phyloP scores from a whole-genome alignment of 2,113 vertebrate genomes.

The Theristicus caerulescens region DNA sequence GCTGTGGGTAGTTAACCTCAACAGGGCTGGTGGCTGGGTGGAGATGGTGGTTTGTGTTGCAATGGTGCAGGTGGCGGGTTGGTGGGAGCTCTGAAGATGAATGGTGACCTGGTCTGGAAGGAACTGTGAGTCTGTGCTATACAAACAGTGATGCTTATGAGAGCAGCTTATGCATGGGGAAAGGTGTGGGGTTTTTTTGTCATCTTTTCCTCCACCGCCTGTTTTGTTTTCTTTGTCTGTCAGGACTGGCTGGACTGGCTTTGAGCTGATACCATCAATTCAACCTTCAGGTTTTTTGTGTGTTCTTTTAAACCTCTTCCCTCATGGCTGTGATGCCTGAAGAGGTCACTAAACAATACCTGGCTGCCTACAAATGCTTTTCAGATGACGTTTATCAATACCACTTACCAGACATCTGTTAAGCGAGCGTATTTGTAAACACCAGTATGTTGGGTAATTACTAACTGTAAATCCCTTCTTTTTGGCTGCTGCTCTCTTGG shows the following conservation, averaged over 20 bases:
- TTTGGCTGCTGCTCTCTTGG: not conserved
- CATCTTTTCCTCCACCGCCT: not conserved
- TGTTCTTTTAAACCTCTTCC: not conserved
- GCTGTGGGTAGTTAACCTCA: not conserved
- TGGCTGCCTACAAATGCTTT: not conserved
- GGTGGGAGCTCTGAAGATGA: not conserved
- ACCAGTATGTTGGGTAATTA: not conserved
- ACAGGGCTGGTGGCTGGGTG: not conserved
- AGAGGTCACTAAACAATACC: not conserved
- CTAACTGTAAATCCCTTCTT: not conserved
- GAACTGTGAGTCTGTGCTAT: not conserved
- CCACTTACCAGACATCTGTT: not conserved
- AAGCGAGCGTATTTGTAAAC: not conserved
- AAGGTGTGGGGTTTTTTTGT: not conserved
- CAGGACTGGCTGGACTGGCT: constrained; percentile 28
- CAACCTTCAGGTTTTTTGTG: not conserved
- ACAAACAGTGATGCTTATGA: not conserved
- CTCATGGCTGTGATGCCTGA: not conserved
- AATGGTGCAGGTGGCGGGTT: not conserved
- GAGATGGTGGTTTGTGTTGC: not conserved
- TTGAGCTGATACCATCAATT: not conserved
- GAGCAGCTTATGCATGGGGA: not conserved
- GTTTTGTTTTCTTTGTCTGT: not conserved
- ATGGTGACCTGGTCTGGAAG: not conserved
- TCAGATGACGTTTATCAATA: not conserved